Evolutionary conservation across 2,113 vertebrate species (phyloP).

Genomic region (Macrotis lagotis): DNA sequence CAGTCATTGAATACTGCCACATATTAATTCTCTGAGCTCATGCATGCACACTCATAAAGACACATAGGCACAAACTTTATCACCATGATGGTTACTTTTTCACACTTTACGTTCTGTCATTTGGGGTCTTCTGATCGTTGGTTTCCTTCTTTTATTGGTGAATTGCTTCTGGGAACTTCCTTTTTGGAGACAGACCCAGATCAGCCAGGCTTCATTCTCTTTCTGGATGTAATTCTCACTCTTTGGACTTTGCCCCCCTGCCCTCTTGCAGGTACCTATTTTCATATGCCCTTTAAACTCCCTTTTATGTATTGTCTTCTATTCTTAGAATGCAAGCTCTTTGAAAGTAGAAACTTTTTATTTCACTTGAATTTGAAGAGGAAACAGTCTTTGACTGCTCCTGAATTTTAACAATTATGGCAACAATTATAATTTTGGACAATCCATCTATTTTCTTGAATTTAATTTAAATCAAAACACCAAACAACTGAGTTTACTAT

Average conservation of each 20-base stretch:
- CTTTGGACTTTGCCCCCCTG: not conserved
- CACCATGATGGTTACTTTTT: not conserved
- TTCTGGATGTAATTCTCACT: not conserved
- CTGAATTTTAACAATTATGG: too few species aligned
- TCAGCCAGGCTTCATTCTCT: not conserved
- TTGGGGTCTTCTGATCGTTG: not conserved
- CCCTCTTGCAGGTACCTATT: not conserved
- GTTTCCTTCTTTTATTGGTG: not conserved
- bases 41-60: not conserved
- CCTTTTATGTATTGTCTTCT: too few species aligned
- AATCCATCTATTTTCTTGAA: not conserved
- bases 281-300: not conserved
- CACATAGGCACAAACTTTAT: not conserved
- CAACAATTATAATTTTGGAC: not conserved
- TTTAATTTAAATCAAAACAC: not conserved
- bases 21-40: not conserved
- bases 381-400: not conserved
- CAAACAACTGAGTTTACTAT: not conserved
- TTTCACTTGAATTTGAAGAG: not conserved
- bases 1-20: constrained; percentile 38
- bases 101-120: not conserved
- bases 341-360: not conserved
- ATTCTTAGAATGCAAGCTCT: not conserved
- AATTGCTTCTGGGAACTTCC: not conserved
- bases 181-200: not conserved